Base-by-base conservation (phyloP, 2,113 vertebrate species). In the Hydrolagus affinis region DNA sequence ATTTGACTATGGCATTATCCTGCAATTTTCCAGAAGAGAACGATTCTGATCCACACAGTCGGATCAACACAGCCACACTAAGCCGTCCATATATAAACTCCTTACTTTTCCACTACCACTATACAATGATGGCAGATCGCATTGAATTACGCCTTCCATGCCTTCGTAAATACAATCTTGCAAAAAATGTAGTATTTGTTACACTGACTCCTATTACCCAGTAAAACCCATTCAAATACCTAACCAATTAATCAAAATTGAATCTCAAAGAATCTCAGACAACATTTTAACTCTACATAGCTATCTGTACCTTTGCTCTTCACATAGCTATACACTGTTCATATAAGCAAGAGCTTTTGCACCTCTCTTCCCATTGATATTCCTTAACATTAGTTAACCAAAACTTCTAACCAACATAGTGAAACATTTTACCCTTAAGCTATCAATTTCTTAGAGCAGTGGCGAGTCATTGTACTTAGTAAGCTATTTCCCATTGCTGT, bases 101-200 rank as follows among this genome's bases (percentile, higher is more conserved):
- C 1, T 3, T 44, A 6, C 44, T 44, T 15, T 64, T 57, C 23
- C 62, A 14, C 17, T 62, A 56, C n/a, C 11, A 25, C n/a, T 4
- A 23, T n/a, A 78, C 11, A 25, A 4, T n/a, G 25, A 9, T 28
- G 25, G 8, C 59, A 23, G 44, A 17, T 74, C 32, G 17, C 23
- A 74, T 17, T 75, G 73, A 75, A 56, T 75, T 75, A 78, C 62
- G 25, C 57, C 76, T 78, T 12, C 44, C 57, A 10, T 76, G 19
- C 21, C 6, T 56, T n/a, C 25, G n/a, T 21, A 78, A 60, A 62
- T 25, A 14, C 12, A 78, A 60, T 44, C 44, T 6, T 44, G 44
- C 44, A 44, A 44, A 44, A n/a, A 44, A 44, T 60, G 3, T 62
- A 62, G 25, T 8, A 12, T 59, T 11, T 77, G 56, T 10, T 11